Evolutionary conservation across 2,888 invertebrate species (phyloP), one percentile per base, ranked within the genome.

Genomic region (Parnassius apollo): DNA sequence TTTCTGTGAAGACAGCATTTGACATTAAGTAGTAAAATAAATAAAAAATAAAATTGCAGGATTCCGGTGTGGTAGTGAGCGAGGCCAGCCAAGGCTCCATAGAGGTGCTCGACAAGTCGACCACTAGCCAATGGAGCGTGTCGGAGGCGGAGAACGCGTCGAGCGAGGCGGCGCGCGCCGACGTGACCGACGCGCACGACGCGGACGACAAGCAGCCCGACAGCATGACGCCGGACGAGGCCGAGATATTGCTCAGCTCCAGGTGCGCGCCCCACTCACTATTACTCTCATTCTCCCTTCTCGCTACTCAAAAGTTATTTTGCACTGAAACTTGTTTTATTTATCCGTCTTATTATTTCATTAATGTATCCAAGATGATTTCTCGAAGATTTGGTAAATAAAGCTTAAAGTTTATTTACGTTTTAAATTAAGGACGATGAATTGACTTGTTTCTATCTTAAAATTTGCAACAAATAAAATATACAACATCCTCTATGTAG

Each of bases 161-260:
- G 65, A 91, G 93, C 64, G 86, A 83, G 76, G 90, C 74, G 77
- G 74, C 69, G 71, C 73, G 65, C 71, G 76, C 65, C 71, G 76
- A 62, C 63, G 76, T 65, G 70, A 80, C 77, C 70, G 82, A 81
- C 66, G 75, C 69, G 61, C 83, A 79, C 75, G 73, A 73, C 75
- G 75, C 69, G 60, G 83, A 79, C 75, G 73, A 73, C 75, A 89
- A 89, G 72, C 91, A 91, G 79, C 92, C 83, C 71, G 93, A 82
- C 87, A 93, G 83, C 81, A 94, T 80, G 97, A 97, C 97, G 70
- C 95, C 96, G 60, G 96, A 96, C 77, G 97, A 97, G 86, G 97
- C 97, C 12, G 96, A 97, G 84, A 95, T 96, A 88, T 92, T 97
- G 79, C 93, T 97, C 76, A 97, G 97, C 86, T 94, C 95, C 76